Conservation (phyloP, 2,888 invertebrate genomes). For the Lingula anatina region DNA sequence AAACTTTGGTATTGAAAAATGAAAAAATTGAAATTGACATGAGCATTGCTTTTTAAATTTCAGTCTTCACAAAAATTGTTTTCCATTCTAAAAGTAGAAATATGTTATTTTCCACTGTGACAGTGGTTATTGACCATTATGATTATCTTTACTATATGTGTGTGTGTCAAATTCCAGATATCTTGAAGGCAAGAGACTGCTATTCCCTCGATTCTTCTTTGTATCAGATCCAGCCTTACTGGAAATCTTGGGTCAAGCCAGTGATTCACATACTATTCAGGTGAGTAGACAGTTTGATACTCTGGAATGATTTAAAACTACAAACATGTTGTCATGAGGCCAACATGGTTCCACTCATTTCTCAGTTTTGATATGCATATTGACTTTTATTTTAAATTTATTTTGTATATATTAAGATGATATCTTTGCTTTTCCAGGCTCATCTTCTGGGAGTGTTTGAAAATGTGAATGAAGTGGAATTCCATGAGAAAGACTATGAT, state of each 20-base stretch:
- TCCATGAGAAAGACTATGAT: slow-evolving; percentile 72
- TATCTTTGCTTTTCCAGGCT: slow-evolving; percentile 48
- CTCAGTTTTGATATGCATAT: not conserved
- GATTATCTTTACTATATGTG: not conserved
- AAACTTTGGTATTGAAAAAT: no score
- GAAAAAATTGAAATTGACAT: no score
- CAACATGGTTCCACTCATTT: no score
- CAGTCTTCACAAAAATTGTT: no score
- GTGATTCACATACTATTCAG: slow-evolving; percentile 80
- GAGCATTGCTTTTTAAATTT: no score
- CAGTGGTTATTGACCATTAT: not conserved
- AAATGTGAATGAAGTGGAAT: slow-evolving; percentile 72
- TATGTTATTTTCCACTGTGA: no score
- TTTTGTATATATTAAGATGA: no score
- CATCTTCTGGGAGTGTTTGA: slow-evolving; percentile 83
- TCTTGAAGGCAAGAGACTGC: slow-evolving; percentile 74
- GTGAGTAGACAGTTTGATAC: no score
- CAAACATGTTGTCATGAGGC: no score
- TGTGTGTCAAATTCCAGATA: slow-evolving; percentile 56
- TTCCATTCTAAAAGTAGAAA: no score
- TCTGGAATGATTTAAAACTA: no score
- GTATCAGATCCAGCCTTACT: slow-evolving; percentile 83
- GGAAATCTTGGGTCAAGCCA: slow-evolving; percentile 85
- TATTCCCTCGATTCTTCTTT: slow-evolving; percentile 86
- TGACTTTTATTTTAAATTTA: not conserved